A percentile compares a stretch with the other conserved stretches of the same genome.
Evolutionary conservation across 2,888 invertebrate genomes (phyloP).

Genomic region (Sinodicranocentrus sp.): DNA sequence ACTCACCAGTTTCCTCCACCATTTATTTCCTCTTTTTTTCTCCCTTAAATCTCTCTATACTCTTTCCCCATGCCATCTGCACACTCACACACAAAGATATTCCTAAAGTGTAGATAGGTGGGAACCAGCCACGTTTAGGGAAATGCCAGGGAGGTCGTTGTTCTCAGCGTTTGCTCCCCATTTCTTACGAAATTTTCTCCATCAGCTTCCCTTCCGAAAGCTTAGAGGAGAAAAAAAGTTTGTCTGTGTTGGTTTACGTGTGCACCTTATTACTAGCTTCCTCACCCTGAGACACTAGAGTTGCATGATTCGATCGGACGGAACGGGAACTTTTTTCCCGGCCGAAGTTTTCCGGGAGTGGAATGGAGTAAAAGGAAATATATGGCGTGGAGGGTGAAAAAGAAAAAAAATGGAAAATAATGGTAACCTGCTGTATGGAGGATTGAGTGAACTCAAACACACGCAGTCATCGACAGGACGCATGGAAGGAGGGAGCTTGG

Average conservation of each 20-base stretch:
- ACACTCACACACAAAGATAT: conserved; percentile 8
- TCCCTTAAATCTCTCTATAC: not conserved
- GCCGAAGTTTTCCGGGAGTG: conserved; percentile 51
- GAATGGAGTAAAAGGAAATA: not conserved
- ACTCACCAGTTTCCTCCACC: conserved; percentile 30
- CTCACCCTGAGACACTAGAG: conserved; percentile 32
- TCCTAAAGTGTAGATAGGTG: too few relatives aligned
- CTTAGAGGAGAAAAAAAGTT: not conserved
- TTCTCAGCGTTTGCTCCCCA: conserved; percentile 40
- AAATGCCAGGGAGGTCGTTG: conserved; percentile 63
- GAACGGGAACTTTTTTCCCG: conserved; percentile 40
- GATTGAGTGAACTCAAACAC: too few relatives aligned
- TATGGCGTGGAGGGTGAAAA: too few relatives aligned
- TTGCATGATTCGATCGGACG: conserved; percentile 44
- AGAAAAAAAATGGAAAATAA: too few relatives aligned
- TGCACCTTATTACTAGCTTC: conserved; percentile 15
- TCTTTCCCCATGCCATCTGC: too few relatives aligned
- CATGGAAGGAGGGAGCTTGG: too few relatives aligned
- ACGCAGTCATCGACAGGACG: too few relatives aligned
- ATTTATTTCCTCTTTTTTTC: conserved; percentile 16
- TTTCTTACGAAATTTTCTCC: conserved; percentile 32
- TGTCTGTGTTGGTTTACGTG: not conserved
- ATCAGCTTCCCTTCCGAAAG: conserved; percentile 17
- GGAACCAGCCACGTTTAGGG: not conserved
- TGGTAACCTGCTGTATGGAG: too few relatives aligned